A percentile compares a stretch with the other conserved stretches of the same genome.
Conservation (phyloP, 2,797 vertebrate species). For the Oreochromis mossambicus region DNA sequence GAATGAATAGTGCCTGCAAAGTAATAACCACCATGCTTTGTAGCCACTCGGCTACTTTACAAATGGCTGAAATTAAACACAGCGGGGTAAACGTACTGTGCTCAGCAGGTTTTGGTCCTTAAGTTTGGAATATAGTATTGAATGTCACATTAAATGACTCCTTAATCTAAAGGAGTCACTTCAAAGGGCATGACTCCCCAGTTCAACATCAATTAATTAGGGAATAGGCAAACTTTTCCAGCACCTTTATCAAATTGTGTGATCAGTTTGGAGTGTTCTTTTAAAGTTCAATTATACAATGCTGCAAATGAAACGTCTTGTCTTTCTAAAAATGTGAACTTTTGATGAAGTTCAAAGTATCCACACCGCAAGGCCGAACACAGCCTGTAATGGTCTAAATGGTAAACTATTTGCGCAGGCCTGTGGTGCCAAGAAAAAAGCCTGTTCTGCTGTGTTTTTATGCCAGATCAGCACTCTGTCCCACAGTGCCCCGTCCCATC, state of each 20-base stretch:
- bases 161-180: slow-evolving; percentile 49
- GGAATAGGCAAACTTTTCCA: not conserved
- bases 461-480: slow-evolving; percentile 74
- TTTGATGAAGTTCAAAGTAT: not conserved
- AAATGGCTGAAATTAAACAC: slow-evolving; percentile 65
- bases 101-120: slow-evolving; percentile 63
- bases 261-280: not conserved
- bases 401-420: slow-evolving; percentile 11
- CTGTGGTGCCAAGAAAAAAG: slow-evolving; percentile 41
- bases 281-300: not conserved
- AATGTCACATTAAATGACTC: slow-evolving; percentile 52
- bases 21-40: slow-evolving; percentile 71
- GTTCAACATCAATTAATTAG: not conserved
- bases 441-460: slow-evolving; percentile 52
- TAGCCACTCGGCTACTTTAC: slow-evolving; percentile 65
- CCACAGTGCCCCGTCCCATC: slow-evolving; percentile 57
- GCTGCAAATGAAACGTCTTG: not conserved
- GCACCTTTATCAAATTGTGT: not conserved
- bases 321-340: not conserved
- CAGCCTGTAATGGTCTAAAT: not conserved
- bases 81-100: slow-evolving; percentile 37
- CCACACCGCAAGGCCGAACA: not conserved
- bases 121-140: slow-evolving; percentile 64
- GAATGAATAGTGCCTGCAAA: slow-evolving; percentile 70
- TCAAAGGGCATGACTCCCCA: not conserved